phyloP scores from a whole-genome alignment of 2,888 invertebrate species.

The Stenchaetothrips biformis region DNA sequence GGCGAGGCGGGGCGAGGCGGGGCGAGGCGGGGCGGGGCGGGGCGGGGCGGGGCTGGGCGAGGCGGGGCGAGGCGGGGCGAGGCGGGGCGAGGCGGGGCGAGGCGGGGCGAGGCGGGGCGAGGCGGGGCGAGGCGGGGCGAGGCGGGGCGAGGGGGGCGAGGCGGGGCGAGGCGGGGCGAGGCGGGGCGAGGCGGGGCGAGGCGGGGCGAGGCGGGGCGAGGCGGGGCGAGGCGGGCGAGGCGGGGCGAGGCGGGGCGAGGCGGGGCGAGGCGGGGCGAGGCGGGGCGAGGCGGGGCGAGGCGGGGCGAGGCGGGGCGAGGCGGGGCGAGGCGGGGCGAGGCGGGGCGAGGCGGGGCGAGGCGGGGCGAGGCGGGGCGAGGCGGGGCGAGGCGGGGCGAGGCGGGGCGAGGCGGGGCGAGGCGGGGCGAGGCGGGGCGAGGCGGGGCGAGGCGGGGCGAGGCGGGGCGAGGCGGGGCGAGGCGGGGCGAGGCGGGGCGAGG shows the following conservation, averaged over 20 bases:
- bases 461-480: background rate
- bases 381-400: background rate
- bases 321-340: background rate
- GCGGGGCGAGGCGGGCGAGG: background rate
- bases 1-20: too few species aligned
- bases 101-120: background rate
- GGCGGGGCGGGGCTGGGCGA: too few species aligned
- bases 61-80: background rate
- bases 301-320: background rate
- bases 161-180: background rate
- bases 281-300: background rate
- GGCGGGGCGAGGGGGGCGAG: background rate
- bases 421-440: background rate
- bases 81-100: background rate
- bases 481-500: background rate
- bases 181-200: background rate
- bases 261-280: background rate
- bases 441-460: background rate
- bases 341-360: background rate
- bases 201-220: background rate
- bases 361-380: background rate
- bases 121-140: background rate
- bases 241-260: background rate
- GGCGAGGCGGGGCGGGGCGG: too few species aligned
- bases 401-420: background rate